Percentiles rank a stretch among this genome's conserved stretches.
These are phyloP conservation scores for Drosophila micromelanica DNA, from an alignment of 1,140 invertebrate species.

Conservation along the genomic window DNA sequence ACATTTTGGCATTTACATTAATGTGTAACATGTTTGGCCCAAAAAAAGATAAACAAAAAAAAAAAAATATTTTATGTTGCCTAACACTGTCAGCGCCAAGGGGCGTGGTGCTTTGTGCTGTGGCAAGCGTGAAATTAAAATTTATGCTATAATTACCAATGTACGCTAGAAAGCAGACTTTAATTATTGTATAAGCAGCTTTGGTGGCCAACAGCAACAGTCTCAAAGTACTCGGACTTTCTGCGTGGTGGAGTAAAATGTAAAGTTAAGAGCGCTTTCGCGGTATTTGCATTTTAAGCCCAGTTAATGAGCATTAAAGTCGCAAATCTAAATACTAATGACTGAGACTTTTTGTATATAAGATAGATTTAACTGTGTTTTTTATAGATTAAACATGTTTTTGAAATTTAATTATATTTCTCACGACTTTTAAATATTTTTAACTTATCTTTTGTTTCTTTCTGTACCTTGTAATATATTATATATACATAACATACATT, in stretches of 20 bases:
- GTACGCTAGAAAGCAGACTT: slow-evolving; percentile 42
- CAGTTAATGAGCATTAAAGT: slow-evolving; percentile 56
- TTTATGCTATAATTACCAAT: slow-evolving; percentile 71
- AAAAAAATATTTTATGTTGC: slow-evolving; percentile 39
- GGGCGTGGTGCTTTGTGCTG: slow-evolving; percentile 12
- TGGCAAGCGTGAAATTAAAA: slow-evolving; percentile 74
- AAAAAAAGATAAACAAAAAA: slow-evolving; percentile 32
- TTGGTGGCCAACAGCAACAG: slow-evolving; percentile 3
- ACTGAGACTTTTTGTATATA: neutral
- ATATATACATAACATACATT: too few relatives aligned
- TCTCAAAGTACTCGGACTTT: neutral
- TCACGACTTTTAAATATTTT: too few relatives aligned
- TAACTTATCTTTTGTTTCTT: too few relatives aligned
- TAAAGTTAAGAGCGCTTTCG: neutral
- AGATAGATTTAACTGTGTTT: neutral
- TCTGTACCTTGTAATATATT: too few relatives aligned
- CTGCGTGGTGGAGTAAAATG: neutral
- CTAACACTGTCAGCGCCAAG: slow-evolving; percentile 2
- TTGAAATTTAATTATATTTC: too few relatives aligned
- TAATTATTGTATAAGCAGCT: slow-evolving; percentile 62
- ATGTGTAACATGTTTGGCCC: slow-evolving; percentile 33
- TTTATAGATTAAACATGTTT: too few relatives aligned
- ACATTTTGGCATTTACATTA: slow-evolving; percentile 46
- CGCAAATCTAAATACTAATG: slow-evolving; percentile 25
- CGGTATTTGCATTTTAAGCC: slow-evolving; percentile 25